Conservation (phyloP, 1,140 invertebrate genomes). For the Thalassaphorura encarpata region DNA sequence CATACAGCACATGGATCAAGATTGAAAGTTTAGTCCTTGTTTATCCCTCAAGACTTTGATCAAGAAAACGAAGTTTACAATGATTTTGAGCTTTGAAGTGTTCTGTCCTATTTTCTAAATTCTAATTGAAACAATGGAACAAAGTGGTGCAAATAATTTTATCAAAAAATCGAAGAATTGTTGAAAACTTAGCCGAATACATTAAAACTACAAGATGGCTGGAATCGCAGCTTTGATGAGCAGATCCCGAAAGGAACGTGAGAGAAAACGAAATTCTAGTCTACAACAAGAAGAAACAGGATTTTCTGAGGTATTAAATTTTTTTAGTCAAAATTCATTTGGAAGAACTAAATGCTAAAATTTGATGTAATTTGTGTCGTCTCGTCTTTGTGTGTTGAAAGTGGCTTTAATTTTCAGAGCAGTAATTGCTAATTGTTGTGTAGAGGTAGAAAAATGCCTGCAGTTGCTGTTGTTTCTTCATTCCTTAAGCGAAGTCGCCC, state of each 20-base stretch:
- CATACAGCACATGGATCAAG: too few relatives aligned
- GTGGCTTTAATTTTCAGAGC: background rate
- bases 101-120: background rate
- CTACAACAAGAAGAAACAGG: background rate
- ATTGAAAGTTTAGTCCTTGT: too few relatives aligned
- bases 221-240: conserved; percentile 7
- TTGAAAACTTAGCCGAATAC: background rate
- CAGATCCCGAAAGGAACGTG: conserved; percentile 7
- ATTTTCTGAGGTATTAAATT: background rate
- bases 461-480: too few relatives aligned
- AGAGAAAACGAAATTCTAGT: background rate
- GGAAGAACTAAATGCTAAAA: background rate
- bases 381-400: background rate
- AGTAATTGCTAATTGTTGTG: background rate
- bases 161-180: too few relatives aligned
- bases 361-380: background rate
- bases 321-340: background rate
- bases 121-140: too few relatives aligned
- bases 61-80: background rate
- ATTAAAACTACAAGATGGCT: conserved; percentile 20
- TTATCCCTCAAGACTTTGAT: background rate
- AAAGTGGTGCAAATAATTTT: too few relatives aligned
- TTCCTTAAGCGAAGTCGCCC: background rate
- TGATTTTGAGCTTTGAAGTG: background rate
- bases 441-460: background rate